Conservation (phyloP, 2,113 vertebrate species). For the Sylvilagus bachmani region DNA sequence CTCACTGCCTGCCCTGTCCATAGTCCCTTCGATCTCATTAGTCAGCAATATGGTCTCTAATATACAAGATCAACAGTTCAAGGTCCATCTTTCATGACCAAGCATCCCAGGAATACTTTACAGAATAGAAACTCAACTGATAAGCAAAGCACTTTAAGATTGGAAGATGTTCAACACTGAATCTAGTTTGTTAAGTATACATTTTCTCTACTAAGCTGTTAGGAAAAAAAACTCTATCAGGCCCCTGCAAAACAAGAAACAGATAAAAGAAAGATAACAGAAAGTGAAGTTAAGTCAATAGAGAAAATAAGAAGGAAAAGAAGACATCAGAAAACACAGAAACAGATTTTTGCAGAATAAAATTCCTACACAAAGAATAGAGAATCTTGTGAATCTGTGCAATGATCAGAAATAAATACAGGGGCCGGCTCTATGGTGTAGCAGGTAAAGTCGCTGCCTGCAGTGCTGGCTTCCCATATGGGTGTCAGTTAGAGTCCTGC, state of each 20-base stretch:
- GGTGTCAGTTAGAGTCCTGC: too few relatives aligned
- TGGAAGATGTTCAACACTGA: neutral
- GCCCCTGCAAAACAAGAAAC: neutral
- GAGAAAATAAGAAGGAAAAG: neutral
- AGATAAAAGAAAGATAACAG: neutral
- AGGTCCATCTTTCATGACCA: neutral
- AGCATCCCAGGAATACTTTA: neutral
- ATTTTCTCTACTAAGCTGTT: neutral
- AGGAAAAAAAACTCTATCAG: neutral
- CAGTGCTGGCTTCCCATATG: too few relatives aligned
- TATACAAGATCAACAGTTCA: neutral
- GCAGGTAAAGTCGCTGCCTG: too few relatives aligned
- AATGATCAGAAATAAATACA: neutral
- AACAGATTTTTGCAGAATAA: neutral
- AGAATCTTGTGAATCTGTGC: neutral
- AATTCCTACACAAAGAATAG: neutral
- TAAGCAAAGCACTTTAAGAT: neutral
- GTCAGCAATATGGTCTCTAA: neutral
- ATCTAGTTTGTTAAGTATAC: neutral
- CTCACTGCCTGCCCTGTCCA: neutral
- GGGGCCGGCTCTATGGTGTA: too few relatives aligned
- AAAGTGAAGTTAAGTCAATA: neutral
- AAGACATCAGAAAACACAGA: neutral
- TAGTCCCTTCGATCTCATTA: neutral
- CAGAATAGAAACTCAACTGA: neutral